These are phyloP conservation scores for Ginglymostoma cirratum DNA, from an alignment of 2,113 vertebrate species.

Conservation along the genomic window DNA sequence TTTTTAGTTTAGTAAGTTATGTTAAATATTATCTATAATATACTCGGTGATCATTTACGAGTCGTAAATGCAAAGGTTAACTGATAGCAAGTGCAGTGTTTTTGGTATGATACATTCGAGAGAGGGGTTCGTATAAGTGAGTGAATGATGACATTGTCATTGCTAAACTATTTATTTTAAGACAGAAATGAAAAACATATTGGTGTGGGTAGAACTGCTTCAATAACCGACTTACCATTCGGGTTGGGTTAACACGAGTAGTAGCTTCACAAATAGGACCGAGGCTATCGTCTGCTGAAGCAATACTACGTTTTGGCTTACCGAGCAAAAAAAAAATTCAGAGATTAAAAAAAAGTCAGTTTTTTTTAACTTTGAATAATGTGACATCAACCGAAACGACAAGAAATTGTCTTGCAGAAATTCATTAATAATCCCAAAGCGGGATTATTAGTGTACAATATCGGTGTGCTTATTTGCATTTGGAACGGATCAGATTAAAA, in stretches of 20 bases:
- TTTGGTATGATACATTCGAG: too few relatives aligned
- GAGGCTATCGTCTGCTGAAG: neutral
- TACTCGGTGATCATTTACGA: neutral
- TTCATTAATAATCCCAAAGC: neutral
- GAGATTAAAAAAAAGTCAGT: neutral
- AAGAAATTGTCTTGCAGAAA: too few relatives aligned
- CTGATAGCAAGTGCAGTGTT: neutral
- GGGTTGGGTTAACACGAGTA: neutral
- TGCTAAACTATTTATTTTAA: neutral
- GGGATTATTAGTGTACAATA: neutral
- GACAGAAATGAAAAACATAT: neutral
- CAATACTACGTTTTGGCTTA: neutral
- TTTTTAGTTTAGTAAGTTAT: neutral
- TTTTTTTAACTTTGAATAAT: neutral
- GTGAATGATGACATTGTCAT: neutral
- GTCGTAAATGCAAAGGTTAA: conserved; percentile 18
- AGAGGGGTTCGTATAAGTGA: neutral
- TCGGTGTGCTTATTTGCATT: neutral
- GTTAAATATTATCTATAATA: conserved; percentile 11
- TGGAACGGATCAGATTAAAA: neutral
- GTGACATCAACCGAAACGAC: neutral
- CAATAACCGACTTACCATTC: neutral
- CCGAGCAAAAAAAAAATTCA: neutral
- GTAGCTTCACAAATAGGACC: too few relatives aligned
- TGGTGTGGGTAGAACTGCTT: neutral